Evolutionary conservation across 2,888 invertebrate genomes (phyloP).

Genomic region (Ischnura elegans): DNA sequence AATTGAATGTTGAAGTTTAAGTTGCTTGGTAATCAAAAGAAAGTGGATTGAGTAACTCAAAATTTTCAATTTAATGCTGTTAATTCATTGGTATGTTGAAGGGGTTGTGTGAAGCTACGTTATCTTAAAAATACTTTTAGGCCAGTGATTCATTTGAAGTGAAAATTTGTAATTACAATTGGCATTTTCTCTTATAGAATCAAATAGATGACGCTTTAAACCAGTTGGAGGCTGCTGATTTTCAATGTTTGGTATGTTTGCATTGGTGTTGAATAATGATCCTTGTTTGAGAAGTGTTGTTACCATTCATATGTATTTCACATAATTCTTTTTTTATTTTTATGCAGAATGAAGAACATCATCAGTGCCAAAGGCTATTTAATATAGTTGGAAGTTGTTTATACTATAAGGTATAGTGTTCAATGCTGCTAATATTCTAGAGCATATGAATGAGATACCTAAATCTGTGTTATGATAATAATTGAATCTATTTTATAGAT

Average conservation of each 20-base stretch:
- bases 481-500: background rate
- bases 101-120: too few relatives aligned
- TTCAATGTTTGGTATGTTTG: slow-evolving; percentile 88
- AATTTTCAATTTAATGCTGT: background rate
- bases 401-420: slow-evolving; percentile 78
- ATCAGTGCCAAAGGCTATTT: slow-evolving; percentile 87
- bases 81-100: too few relatives aligned
- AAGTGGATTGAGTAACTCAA: too few relatives aligned
- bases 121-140: too few relatives aligned
- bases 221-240: slow-evolving; percentile 95
- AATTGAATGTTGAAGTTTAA: too few relatives aligned
- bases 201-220: slow-evolving; percentile 93
- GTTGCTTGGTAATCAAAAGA: too few relatives aligned
- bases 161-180: background rate
- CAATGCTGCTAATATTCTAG: background rate
- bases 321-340: slow-evolving; percentile 70
- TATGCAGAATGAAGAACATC: slow-evolving; percentile 87
- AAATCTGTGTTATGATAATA: too few relatives aligned
- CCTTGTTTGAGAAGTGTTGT: slow-evolving; percentile 63
- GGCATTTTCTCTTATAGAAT: slow-evolving; percentile 76
- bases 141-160: background rate
- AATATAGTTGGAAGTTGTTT: slow-evolving; percentile 84
- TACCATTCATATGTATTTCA: too few relatives aligned
- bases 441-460: too few relatives aligned
- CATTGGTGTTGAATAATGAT: slow-evolving; percentile 69